Base-by-base conservation (phyloP, 2,888 invertebrate genomes). In the Chorisops tibialis region DNA sequence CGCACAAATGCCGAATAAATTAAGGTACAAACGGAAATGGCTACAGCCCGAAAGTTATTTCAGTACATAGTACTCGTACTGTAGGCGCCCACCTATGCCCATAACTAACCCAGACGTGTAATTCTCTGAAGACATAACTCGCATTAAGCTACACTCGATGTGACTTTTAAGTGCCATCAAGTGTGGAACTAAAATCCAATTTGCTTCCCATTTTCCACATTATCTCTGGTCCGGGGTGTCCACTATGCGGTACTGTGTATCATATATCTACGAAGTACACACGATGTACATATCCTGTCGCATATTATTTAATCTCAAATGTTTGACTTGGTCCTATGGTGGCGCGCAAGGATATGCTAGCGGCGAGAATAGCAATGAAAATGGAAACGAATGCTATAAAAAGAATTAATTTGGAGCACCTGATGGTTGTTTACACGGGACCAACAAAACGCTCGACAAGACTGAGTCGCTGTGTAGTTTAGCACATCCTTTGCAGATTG, bases 131-230 rank as follows among this genome's bases (percentile, higher is more conserved):
- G 30, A 30, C 30, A 30, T 12, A 52, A 52, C 19, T 19, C 14
- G 11, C 19, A 52, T 19, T 39, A 19, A 38, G 22, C 47, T n/a
- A 52, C 51, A 38, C n/a, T 52, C 38, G 38, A 18, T 21, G 38
- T 18, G 39, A 52, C 51, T 52, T 52, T 52, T 38, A 39, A 52
- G 51, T 52, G 39, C 51, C 21, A 52, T 52, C 37, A 52, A 52
- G 51, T 19, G 38, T 39, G n/a, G 51, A 39, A 52, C 51, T 52
- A 52, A 52, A 52, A 52, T 52, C 51, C 38, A 37, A 52, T 52
- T 52, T 52, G 51, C 51, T 52, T 52, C 38, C 38, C 39, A 38
- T 38, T 38, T 38, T 38, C 24, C 18, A 38, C 19, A 52, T 39
- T 52, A 52, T 52, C 18, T n/a, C 51, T 30, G 30, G 30, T 30